Percentiles rank a stretch among this genome's conserved stretches.
Conservation (phyloP, 2,797 vertebrate genomes). For the Thalassophryne amazonica region DNA sequence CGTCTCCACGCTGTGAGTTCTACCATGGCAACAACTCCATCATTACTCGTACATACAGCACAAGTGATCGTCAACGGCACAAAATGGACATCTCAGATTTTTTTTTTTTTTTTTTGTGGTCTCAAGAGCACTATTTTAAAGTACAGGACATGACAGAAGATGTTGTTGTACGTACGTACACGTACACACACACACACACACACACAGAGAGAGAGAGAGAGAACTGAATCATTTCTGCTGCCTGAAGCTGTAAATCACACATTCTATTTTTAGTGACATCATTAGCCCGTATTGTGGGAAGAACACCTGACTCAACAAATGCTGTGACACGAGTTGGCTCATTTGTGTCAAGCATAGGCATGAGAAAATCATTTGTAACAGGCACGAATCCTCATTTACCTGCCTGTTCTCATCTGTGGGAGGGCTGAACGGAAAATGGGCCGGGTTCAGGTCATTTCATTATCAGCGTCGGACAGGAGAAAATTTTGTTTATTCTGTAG, state of each 20-base stretch:
- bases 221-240: conserved; percentile 2
- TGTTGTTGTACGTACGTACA: no score
- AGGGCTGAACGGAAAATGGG: neutral
- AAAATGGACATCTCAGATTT: no score
- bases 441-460: neutral
- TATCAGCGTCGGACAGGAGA: neutral
- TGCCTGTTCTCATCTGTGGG: neutral
- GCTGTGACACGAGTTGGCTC: neutral
- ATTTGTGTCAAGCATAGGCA: conserved; percentile 8
- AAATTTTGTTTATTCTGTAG: neutral
- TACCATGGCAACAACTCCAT: no score
- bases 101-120: no score
- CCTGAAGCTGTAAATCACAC: neutral
- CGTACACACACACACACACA: no score
- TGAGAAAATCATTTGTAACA: conserved; percentile 1
- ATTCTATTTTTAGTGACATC: conserved; percentile 6
- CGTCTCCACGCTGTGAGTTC: no score
- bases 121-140: no score
- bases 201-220: no score
- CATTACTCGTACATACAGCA: no score
- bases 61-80: no score
- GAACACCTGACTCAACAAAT: conserved; percentile 5
- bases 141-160: no score
- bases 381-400: conserved; percentile 9
- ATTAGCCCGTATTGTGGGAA: conserved; percentile 12